Conservation (phyloP, 2,888 invertebrate genomes). For the Schizotus pectinicornis region DNA sequence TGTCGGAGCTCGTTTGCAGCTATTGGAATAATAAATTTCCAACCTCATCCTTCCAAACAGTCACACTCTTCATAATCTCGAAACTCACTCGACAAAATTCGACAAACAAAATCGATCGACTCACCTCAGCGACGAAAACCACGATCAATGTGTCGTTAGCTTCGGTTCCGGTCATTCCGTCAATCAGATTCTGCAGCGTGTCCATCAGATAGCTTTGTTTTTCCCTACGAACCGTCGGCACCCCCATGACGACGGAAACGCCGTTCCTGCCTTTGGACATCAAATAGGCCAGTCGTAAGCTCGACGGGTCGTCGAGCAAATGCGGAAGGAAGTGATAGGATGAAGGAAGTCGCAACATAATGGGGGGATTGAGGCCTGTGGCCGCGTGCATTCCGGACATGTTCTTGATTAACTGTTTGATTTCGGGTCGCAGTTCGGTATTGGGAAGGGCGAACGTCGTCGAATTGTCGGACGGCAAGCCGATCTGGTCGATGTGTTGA, state of each 20-base stretch:
- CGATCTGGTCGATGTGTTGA: constrained; percentile 66
- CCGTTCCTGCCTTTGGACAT: constrained; percentile 76
- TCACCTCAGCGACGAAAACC: constrained; percentile 84
- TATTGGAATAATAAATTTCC: constrained; percentile 15
- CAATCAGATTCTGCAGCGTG: constrained; percentile 83
- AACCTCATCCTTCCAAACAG: constrained; percentile 1
- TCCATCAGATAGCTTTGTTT: constrained; percentile 86
- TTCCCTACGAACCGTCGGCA: constrained; percentile 89
- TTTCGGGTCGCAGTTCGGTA: constrained; percentile 51
- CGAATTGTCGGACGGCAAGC: constrained; percentile 41
- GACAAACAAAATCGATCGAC: constrained; percentile 25
- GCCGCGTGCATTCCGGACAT: constrained; percentile 62
- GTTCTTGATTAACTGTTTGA: constrained; percentile 52
- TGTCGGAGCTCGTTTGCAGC: constrained; percentile 11
- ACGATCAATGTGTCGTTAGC: constrained; percentile 82
- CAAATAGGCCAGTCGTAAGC: constrained; percentile 79
- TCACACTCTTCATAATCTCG: neutral
- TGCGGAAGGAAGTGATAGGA: constrained; percentile 88
- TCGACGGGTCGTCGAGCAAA: constrained; percentile 77
- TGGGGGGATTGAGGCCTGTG: constrained; percentile 56
- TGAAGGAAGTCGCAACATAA: constrained; percentile 73
- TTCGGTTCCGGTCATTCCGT: constrained; percentile 75
- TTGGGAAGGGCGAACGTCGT: constrained; percentile 47
- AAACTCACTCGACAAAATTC: neutral
- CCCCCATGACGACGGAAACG: constrained; percentile 83